A percentile compares a stretch with the other conserved stretches of the same genome.
Conservation (phyloP, 1,140 invertebrate species). For the Drosophila rufa region DNA sequence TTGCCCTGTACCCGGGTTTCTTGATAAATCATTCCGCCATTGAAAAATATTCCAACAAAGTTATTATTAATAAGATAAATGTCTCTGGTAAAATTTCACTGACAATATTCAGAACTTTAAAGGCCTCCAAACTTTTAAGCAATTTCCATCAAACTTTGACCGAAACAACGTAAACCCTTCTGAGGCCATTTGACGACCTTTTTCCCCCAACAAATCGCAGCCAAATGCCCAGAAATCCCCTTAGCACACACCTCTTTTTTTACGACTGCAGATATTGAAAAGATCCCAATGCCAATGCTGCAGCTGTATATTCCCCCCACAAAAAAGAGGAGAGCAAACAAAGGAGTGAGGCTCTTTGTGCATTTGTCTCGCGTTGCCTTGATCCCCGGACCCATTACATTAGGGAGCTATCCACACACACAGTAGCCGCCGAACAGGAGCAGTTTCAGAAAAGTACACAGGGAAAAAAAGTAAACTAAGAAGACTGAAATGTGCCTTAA, state of each 20-base stretch:
- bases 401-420: constrained; percentile 36
- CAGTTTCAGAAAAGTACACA: constrained; percentile 20
- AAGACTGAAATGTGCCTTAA: no score
- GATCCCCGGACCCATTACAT: constrained; percentile 79
- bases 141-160: constrained; percentile 13
- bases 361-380: constrained; percentile 79
- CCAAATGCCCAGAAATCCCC: constrained; percentile 29
- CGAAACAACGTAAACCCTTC: constrained; percentile 22
- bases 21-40: not conserved
- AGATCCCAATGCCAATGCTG: constrained; percentile 34
- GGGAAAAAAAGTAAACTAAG: not conserved
- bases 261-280: constrained; percentile 29
- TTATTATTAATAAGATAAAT: no score
- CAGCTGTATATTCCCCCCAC: constrained; percentile 21
- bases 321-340: constrained; percentile 20
- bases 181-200: constrained; percentile 23
- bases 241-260: constrained; percentile 32
- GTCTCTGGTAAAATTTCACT: not conserved
- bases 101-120: not conserved
- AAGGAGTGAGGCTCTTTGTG: constrained; percentile 70
- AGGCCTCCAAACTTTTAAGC: not conserved
- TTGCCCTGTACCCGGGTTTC: not conserved
- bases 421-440: constrained; percentile 48
- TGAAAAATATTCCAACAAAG: not conserved
- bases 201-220: constrained; percentile 18